phyloP scores from a whole-genome alignment of 2,797 vertebrate genomes.

The Alosa sapidissima region DNA sequence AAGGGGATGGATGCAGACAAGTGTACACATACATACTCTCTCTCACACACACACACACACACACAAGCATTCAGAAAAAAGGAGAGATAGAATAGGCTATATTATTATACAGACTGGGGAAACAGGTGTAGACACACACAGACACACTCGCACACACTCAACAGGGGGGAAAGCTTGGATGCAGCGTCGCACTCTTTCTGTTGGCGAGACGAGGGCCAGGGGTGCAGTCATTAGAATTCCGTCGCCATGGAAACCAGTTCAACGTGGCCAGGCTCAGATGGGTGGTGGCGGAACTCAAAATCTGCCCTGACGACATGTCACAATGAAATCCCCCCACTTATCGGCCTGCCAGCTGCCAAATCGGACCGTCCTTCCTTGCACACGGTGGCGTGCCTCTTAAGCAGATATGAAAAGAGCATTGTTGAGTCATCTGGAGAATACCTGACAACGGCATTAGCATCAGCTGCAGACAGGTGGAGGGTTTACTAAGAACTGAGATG shows the following conservation, averaged over 20 bases:
- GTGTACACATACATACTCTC: neutral
- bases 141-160: neutral
- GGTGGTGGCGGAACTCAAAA: conserved; percentile 46
- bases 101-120: neutral
- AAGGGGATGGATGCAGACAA: conserved; percentile 25
- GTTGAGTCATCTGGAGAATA: neutral
- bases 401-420: neutral
- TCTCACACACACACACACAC: conserved; percentile 2
- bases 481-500: neutral
- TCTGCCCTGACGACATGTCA: conserved; percentile 35
- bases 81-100: neutral
- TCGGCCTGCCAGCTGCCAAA: neutral
- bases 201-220: conserved; percentile 57
- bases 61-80: neutral
- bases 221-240: conserved; percentile 82
- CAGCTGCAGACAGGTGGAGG: neutral
- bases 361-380: neutral
- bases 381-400: neutral
- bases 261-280: conserved; percentile 76
- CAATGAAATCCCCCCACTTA: conserved; percentile 26
- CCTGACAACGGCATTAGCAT: conserved; percentile 1
- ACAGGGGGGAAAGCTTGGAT: conserved; percentile 52
- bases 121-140: neutral
- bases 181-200: conserved; percentile 38
- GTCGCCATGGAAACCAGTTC: conserved; percentile 85